These are phyloP conservation scores for Reinhardtius hippoglossoides DNA, from an alignment of 2,113 vertebrate species.

Conservation along the genomic window DNA sequence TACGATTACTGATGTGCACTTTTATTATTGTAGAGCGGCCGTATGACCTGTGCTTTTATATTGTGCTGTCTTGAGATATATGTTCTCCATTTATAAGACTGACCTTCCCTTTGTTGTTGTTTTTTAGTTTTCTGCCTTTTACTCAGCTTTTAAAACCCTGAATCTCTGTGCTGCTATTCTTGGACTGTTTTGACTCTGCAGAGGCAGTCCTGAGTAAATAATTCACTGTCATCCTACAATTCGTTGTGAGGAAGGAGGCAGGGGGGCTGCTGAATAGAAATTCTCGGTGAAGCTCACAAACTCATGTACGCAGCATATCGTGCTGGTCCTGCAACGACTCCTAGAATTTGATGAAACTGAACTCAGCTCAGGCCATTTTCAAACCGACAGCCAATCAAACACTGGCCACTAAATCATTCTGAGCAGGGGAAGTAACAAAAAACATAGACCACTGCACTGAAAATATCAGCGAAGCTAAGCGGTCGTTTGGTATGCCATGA, in stretches of 20 bases:
- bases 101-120: not conserved
- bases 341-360: not conserved
- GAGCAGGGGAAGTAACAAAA: not conserved
- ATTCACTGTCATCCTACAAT: slow-evolving; percentile 48
- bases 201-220: slow-evolving; percentile 52
- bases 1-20: not conserved
- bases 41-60: not conserved
- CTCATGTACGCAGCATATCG: slow-evolving; percentile 3
- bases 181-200: slow-evolving; percentile 49
- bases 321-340: slow-evolving; percentile 10
- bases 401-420: not conserved
- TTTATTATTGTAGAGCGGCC: slow-evolving; percentile 6
- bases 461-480: not conserved
- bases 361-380: not conserved
- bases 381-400: not conserved
- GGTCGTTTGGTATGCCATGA: not conserved
- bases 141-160: slow-evolving; percentile 29
- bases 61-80: slow-evolving; percentile 1
- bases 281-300: slow-evolving; percentile 14
- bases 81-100: slow-evolving; percentile 11
- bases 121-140: not conserved
- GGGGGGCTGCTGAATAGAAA: not conserved
- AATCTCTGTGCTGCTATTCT: slow-evolving; percentile 44
- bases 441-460: not conserved
- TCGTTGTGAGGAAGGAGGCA: slow-evolving; percentile 18